Evolutionary conservation across 2,797 vertebrate species (phyloP).

Genomic region (Leptoclinus maculatus): DNA sequence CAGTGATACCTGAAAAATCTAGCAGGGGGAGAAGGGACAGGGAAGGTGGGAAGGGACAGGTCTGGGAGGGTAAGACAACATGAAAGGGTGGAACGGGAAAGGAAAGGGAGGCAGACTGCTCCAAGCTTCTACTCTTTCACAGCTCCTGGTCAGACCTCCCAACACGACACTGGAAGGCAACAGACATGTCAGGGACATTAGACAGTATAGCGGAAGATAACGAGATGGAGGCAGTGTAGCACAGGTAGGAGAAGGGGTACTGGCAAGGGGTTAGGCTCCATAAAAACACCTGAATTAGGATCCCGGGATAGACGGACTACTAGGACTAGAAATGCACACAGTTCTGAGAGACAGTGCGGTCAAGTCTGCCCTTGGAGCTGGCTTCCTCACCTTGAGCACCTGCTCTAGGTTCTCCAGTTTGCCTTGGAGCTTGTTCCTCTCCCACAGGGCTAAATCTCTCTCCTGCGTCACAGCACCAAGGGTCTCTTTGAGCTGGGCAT

Average conservation of each 20-base stretch:
- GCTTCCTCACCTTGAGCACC: slow-evolving; percentile 95
- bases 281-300: slow-evolving; percentile 59
- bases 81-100: slow-evolving; percentile 54
- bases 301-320: slow-evolving; percentile 30
- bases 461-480: slow-evolving; percentile 89
- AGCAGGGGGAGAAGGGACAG: slow-evolving; percentile 56
- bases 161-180: slow-evolving; percentile 82
- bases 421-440: slow-evolving; percentile 94
- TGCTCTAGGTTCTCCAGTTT: slow-evolving; percentile 99
- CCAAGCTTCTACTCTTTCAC: slow-evolving; percentile 79
- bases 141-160: slow-evolving; percentile 79
- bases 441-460: slow-evolving; percentile 91
- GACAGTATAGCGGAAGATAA: slow-evolving; percentile 63
- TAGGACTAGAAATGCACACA: slow-evolving; percentile 35
- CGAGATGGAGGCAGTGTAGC: slow-evolving; percentile 66
- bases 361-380: slow-evolving; percentile 4
- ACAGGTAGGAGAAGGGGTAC: slow-evolving; percentile 51
- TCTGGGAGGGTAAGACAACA: slow-evolving; percentile 44
- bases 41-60: slow-evolving; percentile 35
- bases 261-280: slow-evolving; percentile 55
- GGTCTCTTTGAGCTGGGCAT: slow-evolving; percentile 88
- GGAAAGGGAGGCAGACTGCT: slow-evolving; percentile 65
- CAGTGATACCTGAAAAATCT: slow-evolving; percentile 79
- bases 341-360: not conserved
- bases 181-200: slow-evolving; percentile 80